These are phyloP conservation scores for Euzetes globulus DNA, from an alignment of 2,888 invertebrate species.

Conservation along the genomic window DNA sequence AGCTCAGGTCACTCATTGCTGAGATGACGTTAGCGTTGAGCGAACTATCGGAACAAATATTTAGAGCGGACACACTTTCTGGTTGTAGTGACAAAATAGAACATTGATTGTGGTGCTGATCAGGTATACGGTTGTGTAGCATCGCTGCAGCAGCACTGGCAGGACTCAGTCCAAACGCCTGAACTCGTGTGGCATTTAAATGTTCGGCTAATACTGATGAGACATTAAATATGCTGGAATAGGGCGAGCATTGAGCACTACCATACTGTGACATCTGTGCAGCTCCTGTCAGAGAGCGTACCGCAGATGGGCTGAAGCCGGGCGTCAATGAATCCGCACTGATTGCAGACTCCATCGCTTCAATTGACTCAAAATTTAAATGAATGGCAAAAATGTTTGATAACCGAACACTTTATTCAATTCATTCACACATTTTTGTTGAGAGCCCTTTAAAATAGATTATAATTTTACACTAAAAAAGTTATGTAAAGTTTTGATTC, in stretches of 20 bases:
- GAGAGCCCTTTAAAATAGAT: constrained; percentile 14
- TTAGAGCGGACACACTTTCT: constrained; percentile 9
- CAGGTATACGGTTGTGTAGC: constrained; percentile 24
- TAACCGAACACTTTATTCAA: constrained; percentile 16
- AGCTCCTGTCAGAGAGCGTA: constrained; percentile 12
- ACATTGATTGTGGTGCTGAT: neutral
- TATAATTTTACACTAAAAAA: neutral
- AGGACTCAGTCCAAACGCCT: constrained; percentile 17
- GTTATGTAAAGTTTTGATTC: constrained; percentile 13
- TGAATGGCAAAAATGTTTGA: neutral
- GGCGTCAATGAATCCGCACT: constrained; percentile 28
- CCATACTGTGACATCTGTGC: constrained; percentile 31
- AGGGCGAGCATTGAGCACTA: constrained; percentile 23
- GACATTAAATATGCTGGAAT: constrained; percentile 33
- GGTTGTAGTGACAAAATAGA: neutral
- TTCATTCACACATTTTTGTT: constrained; percentile 25
- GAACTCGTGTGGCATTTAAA: constrained; percentile 22
- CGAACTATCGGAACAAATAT: neutral
- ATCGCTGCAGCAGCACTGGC: constrained; percentile 15
- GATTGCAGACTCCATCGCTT: constrained; percentile 27
- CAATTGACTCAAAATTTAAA: neutral
- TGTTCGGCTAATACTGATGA: constrained; percentile 29
- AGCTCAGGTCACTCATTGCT: constrained; percentile 29
- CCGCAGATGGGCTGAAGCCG: constrained; percentile 33
- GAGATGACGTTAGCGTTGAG: neutral